phyloP scores from a whole-genome alignment of 2,888 invertebrate species.

The Pseudoips prasinana region DNA sequence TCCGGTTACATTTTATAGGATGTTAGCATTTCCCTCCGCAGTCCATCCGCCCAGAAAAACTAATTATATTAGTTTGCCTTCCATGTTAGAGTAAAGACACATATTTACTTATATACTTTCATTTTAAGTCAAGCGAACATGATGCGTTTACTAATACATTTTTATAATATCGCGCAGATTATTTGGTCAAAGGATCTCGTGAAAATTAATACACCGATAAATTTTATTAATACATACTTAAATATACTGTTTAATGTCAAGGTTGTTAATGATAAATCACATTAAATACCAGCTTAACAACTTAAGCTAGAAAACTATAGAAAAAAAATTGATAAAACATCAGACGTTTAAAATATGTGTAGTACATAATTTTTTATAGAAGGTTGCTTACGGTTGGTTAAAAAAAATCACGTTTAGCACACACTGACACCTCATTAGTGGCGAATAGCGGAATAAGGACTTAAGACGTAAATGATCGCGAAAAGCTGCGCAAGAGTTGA shows the following conservation, averaged over 20 bases:
- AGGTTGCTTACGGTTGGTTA: constrained; percentile 22
- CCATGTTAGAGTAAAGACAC: too few relatives aligned
- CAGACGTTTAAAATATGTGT: neutral
- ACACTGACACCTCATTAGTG: constrained; percentile 38
- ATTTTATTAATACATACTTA: too few relatives aligned
- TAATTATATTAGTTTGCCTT: too few relatives aligned
- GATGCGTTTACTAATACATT: constrained; percentile 1
- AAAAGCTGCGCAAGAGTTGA: constrained; percentile 28
- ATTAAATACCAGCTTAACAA: constrained; percentile 11
- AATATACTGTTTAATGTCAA: constrained; percentile 24
- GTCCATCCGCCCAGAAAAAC: constrained; percentile 14
- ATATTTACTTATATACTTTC: too few relatives aligned
- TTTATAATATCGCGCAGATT: constrained; percentile 8
- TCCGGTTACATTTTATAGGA: constrained; percentile 49
- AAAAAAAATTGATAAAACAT: neutral
- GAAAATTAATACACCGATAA: too few relatives aligned
- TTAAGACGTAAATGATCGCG: constrained; percentile 20
- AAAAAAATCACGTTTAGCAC: constrained; percentile 30
- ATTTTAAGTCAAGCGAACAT: too few relatives aligned
- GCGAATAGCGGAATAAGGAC: constrained; percentile 12
- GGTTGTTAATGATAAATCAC: constrained; percentile 14
- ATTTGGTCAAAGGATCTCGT: too few relatives aligned
- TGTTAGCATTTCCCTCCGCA: constrained; percentile 42
- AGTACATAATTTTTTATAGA: constrained; percentile 3
- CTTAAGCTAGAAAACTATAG: constrained; percentile 2